These are phyloP conservation scores for Coremacera marginata DNA, from an alignment of 2,888 invertebrate species.

Conservation along the genomic window DNA sequence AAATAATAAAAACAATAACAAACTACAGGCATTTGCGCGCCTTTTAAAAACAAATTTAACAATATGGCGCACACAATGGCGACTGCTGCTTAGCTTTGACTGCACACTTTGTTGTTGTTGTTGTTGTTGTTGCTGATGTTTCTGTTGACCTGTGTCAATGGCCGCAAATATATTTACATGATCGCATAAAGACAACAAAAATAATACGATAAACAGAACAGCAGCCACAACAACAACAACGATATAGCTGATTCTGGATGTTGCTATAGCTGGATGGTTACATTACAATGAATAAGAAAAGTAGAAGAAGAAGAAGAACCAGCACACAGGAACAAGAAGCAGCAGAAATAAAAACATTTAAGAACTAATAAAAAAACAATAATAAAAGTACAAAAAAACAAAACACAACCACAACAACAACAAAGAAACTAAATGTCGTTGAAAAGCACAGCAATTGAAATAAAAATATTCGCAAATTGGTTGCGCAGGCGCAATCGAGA, in stretches of 20 bases:
- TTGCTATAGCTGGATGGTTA: neutral
- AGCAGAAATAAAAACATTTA: conserved; percentile 1
- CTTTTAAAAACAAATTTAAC: conserved; percentile 47
- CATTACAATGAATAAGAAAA: neutral
- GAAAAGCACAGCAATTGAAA: conserved; percentile 51
- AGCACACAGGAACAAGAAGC: neutral
- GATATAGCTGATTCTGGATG: neutral
- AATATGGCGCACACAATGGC: conserved; percentile 43
- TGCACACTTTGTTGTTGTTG: conserved; percentile 31
- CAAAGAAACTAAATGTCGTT: neutral
- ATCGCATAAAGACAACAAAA: conserved; percentile 41
- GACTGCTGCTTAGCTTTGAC: conserved; percentile 1
- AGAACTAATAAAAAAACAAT: neutral
- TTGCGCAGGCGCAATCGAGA: conserved; percentile 46
- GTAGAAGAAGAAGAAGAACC: neutral
- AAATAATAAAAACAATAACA: conserved; percentile 43
- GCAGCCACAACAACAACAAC: conserved; percentile 27
- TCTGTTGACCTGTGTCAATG: conserved; percentile 51
- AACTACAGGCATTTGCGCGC: conserved; percentile 48
- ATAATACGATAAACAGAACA: conserved; percentile 8
- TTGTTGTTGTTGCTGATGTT: conserved; percentile 32
- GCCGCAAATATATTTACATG: conserved; percentile 50
- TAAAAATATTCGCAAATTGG: conserved; percentile 67
- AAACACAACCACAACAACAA: neutral
- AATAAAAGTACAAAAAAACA: neutral